phyloP scores from a whole-genome alignment of 2,113 vertebrate genomes.

The Spea multiplicata region DNA sequence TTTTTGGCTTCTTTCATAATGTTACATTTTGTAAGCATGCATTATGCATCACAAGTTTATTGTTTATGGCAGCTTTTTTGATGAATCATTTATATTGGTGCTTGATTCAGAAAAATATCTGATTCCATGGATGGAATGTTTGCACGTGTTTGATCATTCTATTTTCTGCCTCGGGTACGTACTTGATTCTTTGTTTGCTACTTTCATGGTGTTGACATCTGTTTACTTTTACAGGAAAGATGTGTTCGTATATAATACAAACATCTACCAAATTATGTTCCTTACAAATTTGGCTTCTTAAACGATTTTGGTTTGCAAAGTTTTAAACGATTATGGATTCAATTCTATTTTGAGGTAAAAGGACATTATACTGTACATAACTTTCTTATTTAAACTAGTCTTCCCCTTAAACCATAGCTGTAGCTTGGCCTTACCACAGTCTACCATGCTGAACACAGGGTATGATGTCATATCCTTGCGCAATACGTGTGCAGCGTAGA shows the following conservation, averaged over 20 bases:
- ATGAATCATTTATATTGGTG: neutral
- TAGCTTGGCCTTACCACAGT: no score
- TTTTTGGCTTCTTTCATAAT: neutral
- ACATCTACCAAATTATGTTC: neutral
- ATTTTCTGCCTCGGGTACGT: constrained; percentile 14
- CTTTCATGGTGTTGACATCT: constrained; percentile 27
- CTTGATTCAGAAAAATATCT: neutral
- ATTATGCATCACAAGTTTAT: neutral
- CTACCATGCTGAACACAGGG: no score
- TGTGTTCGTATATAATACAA: neutral
- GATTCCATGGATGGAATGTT: neutral
- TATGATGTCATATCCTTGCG: no score
- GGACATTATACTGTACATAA: no score
- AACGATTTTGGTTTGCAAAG: no score
- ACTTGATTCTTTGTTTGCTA: constrained; percentile 3
- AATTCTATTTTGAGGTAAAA: no score
- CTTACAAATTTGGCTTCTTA: no score
- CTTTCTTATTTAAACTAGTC: no score
- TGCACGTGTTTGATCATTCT: constrained; percentile 22
- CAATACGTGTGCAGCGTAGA: no score
- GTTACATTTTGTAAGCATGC: neutral
- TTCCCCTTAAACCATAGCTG: no score
- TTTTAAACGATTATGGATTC: no score
- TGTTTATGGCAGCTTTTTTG: neutral
- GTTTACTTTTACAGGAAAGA: constrained; percentile 1